These are phyloP conservation scores for Drosophila albomicans DNA, from an alignment of 1,140 invertebrate species.

Conservation along the genomic window DNA sequence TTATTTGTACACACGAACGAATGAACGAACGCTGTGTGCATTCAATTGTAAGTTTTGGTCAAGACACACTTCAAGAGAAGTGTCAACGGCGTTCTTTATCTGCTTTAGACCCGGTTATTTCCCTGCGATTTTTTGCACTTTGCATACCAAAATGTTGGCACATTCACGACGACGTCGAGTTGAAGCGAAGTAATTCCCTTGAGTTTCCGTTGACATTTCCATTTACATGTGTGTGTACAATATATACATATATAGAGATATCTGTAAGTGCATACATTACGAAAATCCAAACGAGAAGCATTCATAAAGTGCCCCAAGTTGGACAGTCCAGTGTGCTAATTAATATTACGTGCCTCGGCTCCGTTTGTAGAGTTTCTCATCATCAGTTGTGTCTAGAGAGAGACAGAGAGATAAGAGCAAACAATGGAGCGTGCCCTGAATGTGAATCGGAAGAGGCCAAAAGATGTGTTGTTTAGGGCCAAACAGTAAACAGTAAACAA, in stretches of 20 bases:
- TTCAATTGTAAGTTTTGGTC: background rate
- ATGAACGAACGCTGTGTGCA: background rate
- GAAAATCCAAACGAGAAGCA: conserved; percentile 21
- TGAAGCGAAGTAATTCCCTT: conserved; percentile 25
- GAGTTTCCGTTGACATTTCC: conserved; percentile 37
- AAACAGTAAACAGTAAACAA: conserved; percentile 35
- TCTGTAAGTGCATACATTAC: conserved; percentile 15
- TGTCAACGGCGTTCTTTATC: conserved; percentile 29
- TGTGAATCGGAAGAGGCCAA: conserved; percentile 49
- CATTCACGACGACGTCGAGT: conserved; percentile 2
- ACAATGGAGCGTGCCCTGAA: conserved; percentile 65
- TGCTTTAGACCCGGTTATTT: background rate
- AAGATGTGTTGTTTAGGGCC: conserved; percentile 51
- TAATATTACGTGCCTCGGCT: conserved; percentile 70
- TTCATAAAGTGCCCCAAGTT: conserved; percentile 21
- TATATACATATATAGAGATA: background rate
- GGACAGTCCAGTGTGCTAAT: conserved; percentile 62
- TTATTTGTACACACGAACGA: conserved; percentile 3
- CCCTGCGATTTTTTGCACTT: conserved; percentile 27
- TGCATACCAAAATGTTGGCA: conserved; percentile 32
- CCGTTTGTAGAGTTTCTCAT: conserved; percentile 38
- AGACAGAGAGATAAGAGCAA: conserved; percentile 64
- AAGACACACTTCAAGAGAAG: conserved; percentile 33
- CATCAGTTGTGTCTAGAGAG: conserved; percentile 18
- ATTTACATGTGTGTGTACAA: conserved; percentile 24